phyloP scores from a whole-genome alignment of 1,140 invertebrate species.

The Parasteatoda tepidariorum region DNA sequence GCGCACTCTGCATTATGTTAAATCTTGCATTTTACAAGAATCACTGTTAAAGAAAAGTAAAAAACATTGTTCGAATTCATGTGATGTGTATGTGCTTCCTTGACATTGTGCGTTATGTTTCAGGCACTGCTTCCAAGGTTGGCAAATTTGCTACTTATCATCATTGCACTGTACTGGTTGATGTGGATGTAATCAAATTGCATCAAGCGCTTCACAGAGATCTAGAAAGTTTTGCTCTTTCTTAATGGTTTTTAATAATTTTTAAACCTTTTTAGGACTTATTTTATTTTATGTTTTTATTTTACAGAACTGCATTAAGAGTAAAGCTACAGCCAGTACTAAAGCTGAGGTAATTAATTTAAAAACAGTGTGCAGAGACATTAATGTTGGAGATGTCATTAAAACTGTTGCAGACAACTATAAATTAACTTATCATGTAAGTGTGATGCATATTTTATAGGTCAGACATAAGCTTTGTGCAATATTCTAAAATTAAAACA shows the following conservation, averaged over 20 bases:
- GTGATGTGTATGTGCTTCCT: too few relatives aligned
- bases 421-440: constrained; percentile 67
- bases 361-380: constrained; percentile 68
- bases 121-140: constrained; percentile 91
- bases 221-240: constrained; percentile 53
- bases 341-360: constrained; percentile 85
- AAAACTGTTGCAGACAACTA: constrained; percentile 78
- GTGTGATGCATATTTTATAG: constrained; percentile 65
- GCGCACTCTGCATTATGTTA: too few relatives aligned
- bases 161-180: constrained; percentile 91
- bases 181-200: constrained; percentile 81
- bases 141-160: constrained; percentile 88
- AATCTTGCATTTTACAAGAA: too few relatives aligned
- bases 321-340: constrained; percentile 84
- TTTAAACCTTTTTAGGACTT: neutral
- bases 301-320: constrained; percentile 75
- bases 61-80: too few relatives aligned
- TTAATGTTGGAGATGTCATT: constrained; percentile 65
- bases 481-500: neutral
- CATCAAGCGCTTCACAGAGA: constrained; percentile 67
- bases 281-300: constrained; percentile 57
- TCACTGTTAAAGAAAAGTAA: too few relatives aligned
- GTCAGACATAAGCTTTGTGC: neutral
- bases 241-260: constrained; percentile 42
- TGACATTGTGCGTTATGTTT: too few relatives aligned